Percentiles rank a stretch among this genome's conserved stretches.
phyloP scores from a whole-genome alignment of 1,140 invertebrate species.

The Achroia grisella region DNA sequence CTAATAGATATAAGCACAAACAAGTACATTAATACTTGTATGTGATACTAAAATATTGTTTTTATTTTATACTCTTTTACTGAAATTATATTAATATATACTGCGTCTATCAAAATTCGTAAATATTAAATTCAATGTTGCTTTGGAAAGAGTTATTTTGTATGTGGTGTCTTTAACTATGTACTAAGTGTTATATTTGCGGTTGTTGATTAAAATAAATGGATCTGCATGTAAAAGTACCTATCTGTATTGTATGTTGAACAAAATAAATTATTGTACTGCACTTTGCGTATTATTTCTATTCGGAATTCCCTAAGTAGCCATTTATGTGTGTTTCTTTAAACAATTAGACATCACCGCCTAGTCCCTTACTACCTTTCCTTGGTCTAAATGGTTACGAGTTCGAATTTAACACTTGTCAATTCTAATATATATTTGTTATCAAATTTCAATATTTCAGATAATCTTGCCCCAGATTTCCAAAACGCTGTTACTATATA shows the following conservation, averaged over 20 bases:
- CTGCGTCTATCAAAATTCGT: neutral
- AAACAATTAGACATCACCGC: too few relatives aligned
- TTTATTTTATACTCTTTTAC: conserved; percentile 5
- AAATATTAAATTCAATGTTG: neutral
- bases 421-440: too few relatives aligned
- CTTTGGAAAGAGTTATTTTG: neutral
- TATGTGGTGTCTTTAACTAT: conserved; percentile 3
- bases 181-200: conserved; percentile 6
- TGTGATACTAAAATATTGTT: neutral
- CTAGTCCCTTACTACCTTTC: too few relatives aligned
- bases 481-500: too few relatives aligned
- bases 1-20: neutral
- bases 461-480: too few relatives aligned
- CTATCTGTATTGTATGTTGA: conserved; percentile 2
- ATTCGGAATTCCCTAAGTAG: too few relatives aligned
- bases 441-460: too few relatives aligned
- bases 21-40: neutral
- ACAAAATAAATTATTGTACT: conserved; percentile 3
- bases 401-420: too few relatives aligned
- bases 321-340: too few relatives aligned
- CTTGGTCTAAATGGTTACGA: too few relatives aligned
- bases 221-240: conserved; percentile 1
- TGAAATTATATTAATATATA: neutral
- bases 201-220: conserved; percentile 7
- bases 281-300: neutral